Evolutionary conservation across 2,797 vertebrate species (phyloP), one percentile per base, ranked within the genome.

Genomic region (Brachyrhaphis roseni): DNA sequence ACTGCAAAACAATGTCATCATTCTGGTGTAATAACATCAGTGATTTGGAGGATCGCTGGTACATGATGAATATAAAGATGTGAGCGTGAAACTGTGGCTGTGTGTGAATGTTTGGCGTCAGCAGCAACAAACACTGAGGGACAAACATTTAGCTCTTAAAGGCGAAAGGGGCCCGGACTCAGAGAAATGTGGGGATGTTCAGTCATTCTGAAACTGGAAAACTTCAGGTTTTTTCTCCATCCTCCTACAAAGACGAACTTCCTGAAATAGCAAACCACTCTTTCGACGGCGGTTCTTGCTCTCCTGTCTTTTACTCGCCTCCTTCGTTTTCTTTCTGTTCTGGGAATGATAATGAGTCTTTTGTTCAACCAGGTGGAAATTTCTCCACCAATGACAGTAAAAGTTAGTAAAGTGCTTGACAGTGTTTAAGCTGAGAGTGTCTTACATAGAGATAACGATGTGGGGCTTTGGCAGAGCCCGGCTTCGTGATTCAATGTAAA

Each of bases 301-400:
- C 36, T 43, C 39, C 23, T 26, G 10, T 26, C 26, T 34, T 55
- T 26, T 55, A 12, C 72, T 74, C 34, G 0, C 41, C 72, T 39
- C 47, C 11, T 47, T 49, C 31, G 8, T 49, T 31, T n/a, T 47
- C 11, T 12, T 74, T 13, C 31, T 36, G 47, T 23, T 72, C n/a
- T 72, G 6, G 49, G 8, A 47, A 23, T 53, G 46, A 71, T 70
- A 45, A 70, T 45, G 41, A 81, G 62, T 79, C 51, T 47, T 26
- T 55, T 12, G 46, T 79, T 78, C 68, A 81, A 81, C 31, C 71
- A 76, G 82, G 66, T 74, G 74, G 74, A 80, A 68, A 49, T 74
- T 81, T 31, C 68, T 39, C 70, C 41, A 75, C 13, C 81, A 68
- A 72, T 66, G 66, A n/a, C 36, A 11, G 28, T 45, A 74, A 55